Evolutionary conservation across 1,140 invertebrate species (phyloP).

Genomic region (Steinernema feltiae): DNA sequence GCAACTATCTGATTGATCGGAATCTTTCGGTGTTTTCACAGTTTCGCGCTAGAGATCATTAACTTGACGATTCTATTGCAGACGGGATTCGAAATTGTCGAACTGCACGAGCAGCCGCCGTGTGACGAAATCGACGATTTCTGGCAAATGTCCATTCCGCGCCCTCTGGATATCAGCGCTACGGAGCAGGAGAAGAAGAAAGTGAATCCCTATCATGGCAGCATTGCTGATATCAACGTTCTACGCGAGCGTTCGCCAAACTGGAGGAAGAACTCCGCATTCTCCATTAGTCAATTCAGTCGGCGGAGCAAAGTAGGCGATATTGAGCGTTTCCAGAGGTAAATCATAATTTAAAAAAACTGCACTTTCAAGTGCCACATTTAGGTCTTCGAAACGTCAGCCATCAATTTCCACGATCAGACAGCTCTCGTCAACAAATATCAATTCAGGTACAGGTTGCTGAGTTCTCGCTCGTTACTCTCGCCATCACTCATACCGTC

Average conservation of each 20-base stretch:
- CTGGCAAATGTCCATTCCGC: background rate
- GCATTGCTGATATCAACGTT: background rate
- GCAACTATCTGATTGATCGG: background rate
- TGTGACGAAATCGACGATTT: conserved; percentile 8
- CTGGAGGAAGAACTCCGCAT: background rate
- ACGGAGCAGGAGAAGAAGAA: background rate
- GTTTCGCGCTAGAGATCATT: background rate
- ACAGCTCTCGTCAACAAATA: background rate
- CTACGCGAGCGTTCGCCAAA: background rate
- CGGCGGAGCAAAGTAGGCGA: background rate
- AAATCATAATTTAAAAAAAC: background rate
- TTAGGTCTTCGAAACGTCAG: background rate
- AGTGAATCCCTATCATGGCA: background rate
- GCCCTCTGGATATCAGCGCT: background rate
- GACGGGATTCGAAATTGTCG: conserved; percentile 1
- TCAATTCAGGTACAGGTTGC: background rate
- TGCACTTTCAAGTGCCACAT: background rate
- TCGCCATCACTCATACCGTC: conserved; percentile 11
- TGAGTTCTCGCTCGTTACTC: background rate
- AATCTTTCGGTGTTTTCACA: background rate
- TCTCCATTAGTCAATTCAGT: background rate
- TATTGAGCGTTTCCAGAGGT: background rate
- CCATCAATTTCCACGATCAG: conserved; percentile 1
- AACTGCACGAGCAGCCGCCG: background rate
- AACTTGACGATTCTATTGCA: background rate